Evolutionary conservation across 2,113 vertebrate species (phyloP).

Genomic region (Melanerpes formicivorus): DNA sequence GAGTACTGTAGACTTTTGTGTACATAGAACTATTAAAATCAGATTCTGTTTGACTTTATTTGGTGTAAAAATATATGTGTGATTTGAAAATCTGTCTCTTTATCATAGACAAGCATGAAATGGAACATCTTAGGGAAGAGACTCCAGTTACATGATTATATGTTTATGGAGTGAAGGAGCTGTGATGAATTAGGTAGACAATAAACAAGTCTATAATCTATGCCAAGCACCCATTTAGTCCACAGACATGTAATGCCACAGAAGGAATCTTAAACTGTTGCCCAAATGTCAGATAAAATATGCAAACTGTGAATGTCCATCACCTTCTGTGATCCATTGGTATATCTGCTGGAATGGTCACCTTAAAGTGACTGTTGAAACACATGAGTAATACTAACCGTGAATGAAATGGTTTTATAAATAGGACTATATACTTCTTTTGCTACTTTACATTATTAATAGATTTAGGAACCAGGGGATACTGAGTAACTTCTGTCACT

Average conservation of each 20-base stretch:
- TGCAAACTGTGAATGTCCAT: not conserved
- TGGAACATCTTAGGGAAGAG: not conserved
- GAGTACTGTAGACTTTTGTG: not conserved
- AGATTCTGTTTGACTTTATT: not conserved
- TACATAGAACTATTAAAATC: not conserved
- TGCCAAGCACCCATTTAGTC: not conserved
- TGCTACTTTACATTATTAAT: not conserved
- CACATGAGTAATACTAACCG: not conserved
- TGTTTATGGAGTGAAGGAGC: not conserved
- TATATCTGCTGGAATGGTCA: not conserved
- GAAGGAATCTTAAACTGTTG: not conserved
- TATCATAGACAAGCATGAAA: not conserved
- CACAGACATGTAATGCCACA: not conserved
- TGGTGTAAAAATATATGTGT: not conserved
- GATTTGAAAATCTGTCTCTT: not conserved
- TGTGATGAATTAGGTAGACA: not conserved
- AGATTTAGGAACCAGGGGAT: not conserved
- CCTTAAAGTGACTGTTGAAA: not conserved
- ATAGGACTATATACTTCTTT: not conserved
- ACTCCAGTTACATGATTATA: not conserved
- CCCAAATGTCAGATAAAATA: not conserved
- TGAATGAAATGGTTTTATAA: not conserved
- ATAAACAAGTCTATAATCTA: not conserved
- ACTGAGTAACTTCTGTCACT: not conserved
- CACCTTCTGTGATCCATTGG: not conserved